Percentiles rank a stretch among this genome's conserved stretches.
These are phyloP conservation scores for Thryonomys swinderianus DNA, from an alignment of 2,113 vertebrate genomes.

Conservation along the genomic window DNA sequence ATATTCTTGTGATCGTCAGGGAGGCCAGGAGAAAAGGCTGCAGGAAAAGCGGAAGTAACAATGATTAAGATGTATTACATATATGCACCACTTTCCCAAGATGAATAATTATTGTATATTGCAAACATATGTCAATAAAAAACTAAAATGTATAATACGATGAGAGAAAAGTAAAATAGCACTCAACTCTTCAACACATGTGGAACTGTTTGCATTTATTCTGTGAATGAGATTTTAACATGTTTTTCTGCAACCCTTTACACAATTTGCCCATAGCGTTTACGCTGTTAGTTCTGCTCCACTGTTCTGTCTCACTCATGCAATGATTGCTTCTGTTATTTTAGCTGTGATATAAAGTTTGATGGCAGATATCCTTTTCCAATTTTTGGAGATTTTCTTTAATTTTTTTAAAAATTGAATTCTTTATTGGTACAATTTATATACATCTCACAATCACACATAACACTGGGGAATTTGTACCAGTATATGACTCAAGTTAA, in stretches of 20 bases:
- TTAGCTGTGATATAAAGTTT: constrained; percentile 29
- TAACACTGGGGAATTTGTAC: too few species aligned
- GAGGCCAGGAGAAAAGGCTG: not conserved
- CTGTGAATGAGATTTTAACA: not conserved
- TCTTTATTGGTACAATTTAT: too few species aligned
- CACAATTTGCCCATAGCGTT: not conserved
- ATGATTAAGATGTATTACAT: not conserved
- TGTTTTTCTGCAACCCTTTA: not conserved
- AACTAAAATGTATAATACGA: not conserved
- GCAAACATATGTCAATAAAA: not conserved
- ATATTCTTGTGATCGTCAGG: not conserved
- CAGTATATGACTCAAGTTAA: too few species aligned
- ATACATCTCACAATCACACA: too few species aligned
- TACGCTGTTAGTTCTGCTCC: not conserved
- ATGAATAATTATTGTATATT: not conserved
- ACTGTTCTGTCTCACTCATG: not conserved
- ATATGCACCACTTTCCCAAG: not conserved
- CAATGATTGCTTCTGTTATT: constrained; percentile 2
- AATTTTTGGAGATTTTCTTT: not conserved
- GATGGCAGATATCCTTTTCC: not conserved
- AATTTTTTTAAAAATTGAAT: too few species aligned
- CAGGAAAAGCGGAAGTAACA: not conserved
- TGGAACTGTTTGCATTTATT: not conserved
- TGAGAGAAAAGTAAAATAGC: not conserved
- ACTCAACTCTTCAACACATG: not conserved